Evolutionary conservation across 2,888 invertebrate species (phyloP), one percentile per base, ranked within the genome.

Genomic region (Augochlorella aurata): DNA sequence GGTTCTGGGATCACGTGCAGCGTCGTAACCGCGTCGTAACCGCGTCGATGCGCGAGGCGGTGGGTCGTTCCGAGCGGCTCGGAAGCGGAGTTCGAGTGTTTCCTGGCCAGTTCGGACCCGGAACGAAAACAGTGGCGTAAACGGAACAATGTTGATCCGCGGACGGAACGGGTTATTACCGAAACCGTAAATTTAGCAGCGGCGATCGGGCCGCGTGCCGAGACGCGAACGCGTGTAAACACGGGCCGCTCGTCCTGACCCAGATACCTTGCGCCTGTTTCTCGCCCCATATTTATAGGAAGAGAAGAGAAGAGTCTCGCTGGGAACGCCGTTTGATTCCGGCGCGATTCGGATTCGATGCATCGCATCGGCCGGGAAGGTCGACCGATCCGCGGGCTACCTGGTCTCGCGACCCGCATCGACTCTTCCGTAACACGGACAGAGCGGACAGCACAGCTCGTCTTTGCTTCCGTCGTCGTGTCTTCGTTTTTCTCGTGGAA

Each of bases 161-260:
- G 21, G 50, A 18, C 29, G 38, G 54, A 58, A 66, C 44, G 21
- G n/a, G 52, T 74, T 78, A 79, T 83, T 81, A 83, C 72, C 63
- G 81, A 84, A 79, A 75, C 73, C 77, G 58, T 81, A 78, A 81
- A 79, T 86, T 83, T 81, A 81, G 75, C 73, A 54, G 67, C 70
- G 45, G 71, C 70, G 63, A 74, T 50, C 75, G 65, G 8, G 69
- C 63, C 47, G 65, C 75, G 65, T 5, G 69, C 63, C 47, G 65
- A 81, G 61, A 50, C 75, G 69, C 72, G 72, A 86, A 75, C 77
- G 63, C 74, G 29, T 68, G 75, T 79, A 81, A 86, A 84, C 78
- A 76, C 21, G 71, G 54, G 73, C 61, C 80, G 74, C 77, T 82
- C 73, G 69, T 86, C 49, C 80, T 86, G 84, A 86, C 86, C 82